Percentiles rank a stretch among this genome's conserved stretches.
Evolutionary conservation across 2,797 vertebrate species (phyloP).

Genomic region (Clarias laeviceps): DNA sequence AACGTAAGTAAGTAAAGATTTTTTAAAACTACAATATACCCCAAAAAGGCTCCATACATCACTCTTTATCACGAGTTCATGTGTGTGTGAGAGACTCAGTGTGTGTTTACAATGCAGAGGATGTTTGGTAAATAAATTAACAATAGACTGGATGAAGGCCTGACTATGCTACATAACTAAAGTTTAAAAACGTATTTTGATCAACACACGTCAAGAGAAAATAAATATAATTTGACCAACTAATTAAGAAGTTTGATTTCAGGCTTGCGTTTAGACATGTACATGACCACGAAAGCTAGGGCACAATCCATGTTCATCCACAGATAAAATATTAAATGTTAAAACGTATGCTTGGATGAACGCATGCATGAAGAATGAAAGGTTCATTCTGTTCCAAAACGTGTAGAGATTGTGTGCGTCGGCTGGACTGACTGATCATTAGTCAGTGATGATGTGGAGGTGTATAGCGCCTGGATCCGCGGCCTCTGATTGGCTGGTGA

Average conservation of each 20-base stretch:
- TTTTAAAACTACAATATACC: no score
- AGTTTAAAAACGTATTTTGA: not conserved
- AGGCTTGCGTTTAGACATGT: not conserved
- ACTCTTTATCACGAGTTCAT: no score
- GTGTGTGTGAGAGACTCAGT: no score
- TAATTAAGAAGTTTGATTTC: not conserved
- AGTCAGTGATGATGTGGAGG: conserved; percentile 54
- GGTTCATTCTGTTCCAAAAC: not conserved
- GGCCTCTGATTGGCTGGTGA: conserved; percentile 60
- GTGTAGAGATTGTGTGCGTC: not conserved
- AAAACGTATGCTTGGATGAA: no score
- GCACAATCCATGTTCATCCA: not conserved
- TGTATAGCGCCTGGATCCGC: conserved; percentile 11
- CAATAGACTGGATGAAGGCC: not conserved
- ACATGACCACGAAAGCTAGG: not conserved
- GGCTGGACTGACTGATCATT: conserved; percentile 66
- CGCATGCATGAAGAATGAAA: no score
- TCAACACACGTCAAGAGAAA: not conserved
- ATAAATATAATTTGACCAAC: not conserved
- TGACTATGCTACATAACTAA: not conserved
- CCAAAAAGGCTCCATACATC: no score
- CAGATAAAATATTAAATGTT: not conserved
- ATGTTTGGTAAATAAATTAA: not conserved
- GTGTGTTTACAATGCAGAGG: no score
- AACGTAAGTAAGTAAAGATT: no score